Base-by-base conservation (phyloP, 2,888 invertebrate genomes). In the Endomychus coccineus region DNA sequence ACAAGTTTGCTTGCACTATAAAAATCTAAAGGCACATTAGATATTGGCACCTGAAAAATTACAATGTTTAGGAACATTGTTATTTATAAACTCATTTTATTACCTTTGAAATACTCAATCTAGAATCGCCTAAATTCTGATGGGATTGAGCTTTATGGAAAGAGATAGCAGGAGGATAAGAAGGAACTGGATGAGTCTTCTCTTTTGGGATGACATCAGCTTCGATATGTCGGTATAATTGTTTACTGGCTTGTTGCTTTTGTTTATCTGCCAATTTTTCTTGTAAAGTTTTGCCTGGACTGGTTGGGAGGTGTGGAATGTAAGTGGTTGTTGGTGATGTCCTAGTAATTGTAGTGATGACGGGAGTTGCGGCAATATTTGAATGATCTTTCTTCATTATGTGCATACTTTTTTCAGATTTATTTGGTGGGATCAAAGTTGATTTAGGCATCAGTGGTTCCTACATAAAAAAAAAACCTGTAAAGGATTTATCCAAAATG, bases 191-290 rank as follows among this genome's bases (percentile, higher is more conserved):
- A n/a, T n/a, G n/a, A n/a, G n/a, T n/a, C n/a, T n/a, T n/a, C n/a
- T n/a, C n/a, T n/a, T n/a, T n/a, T 17, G 40, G n/a, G 22, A 46
- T 48, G 17, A 52, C 46, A 16, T 55, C 51, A 2, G 46, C 45
- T 25, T 55, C 52, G 25, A 50, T 45, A 14, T 43, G 42, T 27
- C 41, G 42, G n/a, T 35, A 42, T 27, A 49, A 29, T 14, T 54
- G 55, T 14, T 54, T 54, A 9, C 45, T 51, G 16, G 53, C 49
- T 22, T 58, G 59, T 40, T 66, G 64, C 52, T 80, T 79, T 44
- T 78, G 75, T 39, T 74, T 68, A 44, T 80, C 80, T 0, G 79
- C 80, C 36, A 80, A 59, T 58, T 79, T 80, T 55, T 80, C 78
- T 52, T 80, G 80, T 37, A 80, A 56, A 1, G 80, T 80, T 63